A percentile compares a stretch with the other conserved stretches of the same genome.
Evolutionary conservation across 2,113 vertebrate species (phyloP).

Genomic region (Cyrtonyx montezumae): DNA sequence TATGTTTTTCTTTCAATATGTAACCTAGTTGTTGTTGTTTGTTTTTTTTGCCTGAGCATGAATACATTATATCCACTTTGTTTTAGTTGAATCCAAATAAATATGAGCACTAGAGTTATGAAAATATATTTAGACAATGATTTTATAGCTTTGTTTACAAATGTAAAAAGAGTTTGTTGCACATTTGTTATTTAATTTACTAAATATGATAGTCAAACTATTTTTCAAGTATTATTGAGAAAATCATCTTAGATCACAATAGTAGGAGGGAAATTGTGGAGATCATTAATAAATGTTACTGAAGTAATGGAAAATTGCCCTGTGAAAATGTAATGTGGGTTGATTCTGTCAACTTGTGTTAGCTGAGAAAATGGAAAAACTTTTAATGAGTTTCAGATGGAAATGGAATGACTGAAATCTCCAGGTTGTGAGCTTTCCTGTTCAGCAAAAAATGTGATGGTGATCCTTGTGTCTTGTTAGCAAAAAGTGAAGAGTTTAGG

Average conservation of each 20-base stretch:
- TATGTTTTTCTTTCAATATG: fast-evolving
- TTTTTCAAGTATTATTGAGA: not conserved
- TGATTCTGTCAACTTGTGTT: not conserved
- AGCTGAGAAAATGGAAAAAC: not conserved
- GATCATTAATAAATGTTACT: not conserved
- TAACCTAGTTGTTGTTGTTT: not conserved
- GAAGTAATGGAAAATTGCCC: not conserved
- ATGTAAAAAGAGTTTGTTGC: not conserved
- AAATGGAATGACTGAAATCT: not conserved
- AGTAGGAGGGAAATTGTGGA: not conserved
- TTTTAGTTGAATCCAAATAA: not conserved
- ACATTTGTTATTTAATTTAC: not conserved
- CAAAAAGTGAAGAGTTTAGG: not conserved
- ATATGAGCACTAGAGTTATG: fast-evolving
- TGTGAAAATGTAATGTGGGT: not conserved
- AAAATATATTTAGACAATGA: not conserved
- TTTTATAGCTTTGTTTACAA: too few species aligned
- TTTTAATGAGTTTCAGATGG: not conserved
- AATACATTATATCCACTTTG: not conserved
- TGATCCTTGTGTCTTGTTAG: not conserved
- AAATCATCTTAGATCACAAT: not conserved
- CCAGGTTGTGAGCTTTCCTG: not conserved
- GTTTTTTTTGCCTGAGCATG: not conserved
- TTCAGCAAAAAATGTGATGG: not conserved
- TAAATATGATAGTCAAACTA: not conserved